Conservation (phyloP, 2,797 vertebrate species). For the Philypnodon macrostomus region DNA sequence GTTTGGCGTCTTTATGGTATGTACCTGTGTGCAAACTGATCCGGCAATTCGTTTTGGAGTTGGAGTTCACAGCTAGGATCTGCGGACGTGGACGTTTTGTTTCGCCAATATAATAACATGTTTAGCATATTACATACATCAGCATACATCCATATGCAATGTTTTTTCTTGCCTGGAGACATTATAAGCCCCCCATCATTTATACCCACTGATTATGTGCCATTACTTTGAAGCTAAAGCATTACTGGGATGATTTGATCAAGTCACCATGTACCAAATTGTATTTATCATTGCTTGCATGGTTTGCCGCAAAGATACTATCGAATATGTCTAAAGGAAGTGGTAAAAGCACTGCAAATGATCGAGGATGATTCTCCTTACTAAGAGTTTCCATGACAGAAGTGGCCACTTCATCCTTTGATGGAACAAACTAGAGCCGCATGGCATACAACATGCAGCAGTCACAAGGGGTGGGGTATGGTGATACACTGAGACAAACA, state of each 20-base stretch:
- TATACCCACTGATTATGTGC: slow-evolving; percentile 31
- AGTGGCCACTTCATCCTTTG: slow-evolving; percentile 52
- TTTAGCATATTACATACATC: slow-evolving; percentile 25
- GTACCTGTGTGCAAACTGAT: too few species aligned
- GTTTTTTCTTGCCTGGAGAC: slow-evolving; percentile 30
- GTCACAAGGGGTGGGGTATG: slow-evolving; percentile 32
- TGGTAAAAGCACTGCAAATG: slow-evolving; percentile 48
- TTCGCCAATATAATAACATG: slow-evolving; percentile 34
- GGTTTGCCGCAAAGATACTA: slow-evolving; percentile 64
- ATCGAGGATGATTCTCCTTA: slow-evolving; percentile 53
- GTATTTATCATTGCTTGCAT: slow-evolving; percentile 57
- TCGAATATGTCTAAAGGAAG: slow-evolving; percentile 49
- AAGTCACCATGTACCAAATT: slow-evolving; percentile 45
- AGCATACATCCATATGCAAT: slow-evolving; percentile 18
- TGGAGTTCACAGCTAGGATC: too few species aligned
- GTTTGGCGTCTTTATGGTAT: too few species aligned
- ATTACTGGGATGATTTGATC: slow-evolving; percentile 46
- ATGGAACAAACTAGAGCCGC: slow-evolving; percentile 49
- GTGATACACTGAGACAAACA: slow-evolving; percentile 30
- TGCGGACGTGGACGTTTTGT: too few species aligned
- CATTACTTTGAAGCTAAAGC: slow-evolving; percentile 52
- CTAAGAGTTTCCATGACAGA: slow-evolving; percentile 78
- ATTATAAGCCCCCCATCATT: slow-evolving; percentile 40
- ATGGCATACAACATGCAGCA: slow-evolving; percentile 52
- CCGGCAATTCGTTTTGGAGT: too few species aligned